Base-by-base conservation (phyloP, 1,140 invertebrate species). In the Bombus turneri region DNA sequence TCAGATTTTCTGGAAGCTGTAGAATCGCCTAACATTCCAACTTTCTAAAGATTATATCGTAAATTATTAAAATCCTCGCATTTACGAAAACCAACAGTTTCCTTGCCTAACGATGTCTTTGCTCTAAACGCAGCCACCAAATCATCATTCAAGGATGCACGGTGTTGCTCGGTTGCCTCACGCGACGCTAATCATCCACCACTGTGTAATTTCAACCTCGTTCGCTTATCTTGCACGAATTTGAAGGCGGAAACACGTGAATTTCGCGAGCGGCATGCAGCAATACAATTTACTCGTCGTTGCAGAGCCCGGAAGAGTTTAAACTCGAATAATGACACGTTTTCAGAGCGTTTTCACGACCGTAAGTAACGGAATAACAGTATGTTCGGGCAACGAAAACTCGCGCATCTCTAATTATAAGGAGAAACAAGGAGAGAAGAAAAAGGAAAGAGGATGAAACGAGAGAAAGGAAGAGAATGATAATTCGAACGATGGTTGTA, bases 361-460 rank as follows among this genome's bases (percentile, higher is more conserved):
- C 47, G 37, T 37, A 28, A 77, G 75, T 25, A 57, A 41, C 31
- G 43, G 34, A 77, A 78, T 81, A 57, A 8, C 10, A 18, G 39
- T 28, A 0, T 53, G 39, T 75, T 76, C 83, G 57, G 57, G 41
- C 69, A 57, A 87, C 53, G 53, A 71, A 87, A 87, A 57, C 64
- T 64, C 62, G 74, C 64, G 78, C 37, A 64, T 62, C 64, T 86
- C 75, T 88, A 86, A 89, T 89, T 86, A 88, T 74, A 74, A 53
- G 39, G 43, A 15, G 43, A 53, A 41, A 47, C 13, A 12, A 28
- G 22, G 28, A 53, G 18, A 22, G 18, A 22, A 53, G 22, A 9
- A 64, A 4, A 13, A 66, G 43, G 13, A 31, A 31, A 4, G 12
- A 72, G 18, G 0, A 71, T 1, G 34, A 0, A n/a, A 34, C 3